Evolutionary conservation across 1,140 invertebrate species (phyloP).

Genomic region (Brachionus manjavacas): DNA sequence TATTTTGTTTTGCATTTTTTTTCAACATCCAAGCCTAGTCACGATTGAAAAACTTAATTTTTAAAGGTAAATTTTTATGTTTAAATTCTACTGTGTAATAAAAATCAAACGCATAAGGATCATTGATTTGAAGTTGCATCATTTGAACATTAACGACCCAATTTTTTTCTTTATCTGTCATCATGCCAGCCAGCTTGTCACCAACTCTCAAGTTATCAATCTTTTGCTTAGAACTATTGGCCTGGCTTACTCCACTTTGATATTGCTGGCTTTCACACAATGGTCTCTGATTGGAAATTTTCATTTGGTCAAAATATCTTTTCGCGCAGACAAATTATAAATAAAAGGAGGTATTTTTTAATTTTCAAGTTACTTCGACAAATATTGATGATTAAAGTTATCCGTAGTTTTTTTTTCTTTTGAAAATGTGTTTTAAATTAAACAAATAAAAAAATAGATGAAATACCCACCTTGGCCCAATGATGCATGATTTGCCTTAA

Average conservation of each 20-base stretch:
- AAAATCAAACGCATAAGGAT: conserved; percentile 60
- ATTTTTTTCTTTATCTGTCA: conserved; percentile 83
- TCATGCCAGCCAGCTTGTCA: conserved; percentile 80
- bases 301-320: background rate
- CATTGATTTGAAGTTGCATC: conserved; percentile 66
- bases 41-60: background rate
- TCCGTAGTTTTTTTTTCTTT: background rate
- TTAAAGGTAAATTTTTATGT: background rate
- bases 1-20: conserved; percentile 16
- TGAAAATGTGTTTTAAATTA: background rate
- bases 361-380: too few relatives aligned
- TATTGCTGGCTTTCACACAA: background rate
- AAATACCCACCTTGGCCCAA: background rate
- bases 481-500: background rate
- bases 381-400: background rate
- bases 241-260: background rate
- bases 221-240: background rate
- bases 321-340: background rate
- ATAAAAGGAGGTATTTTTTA: too few relatives aligned
- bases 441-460: background rate
- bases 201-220: background rate
- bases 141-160: conserved; percentile 88
- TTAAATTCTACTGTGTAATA: conserved; percentile 56
- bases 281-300: background rate
- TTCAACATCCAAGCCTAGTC: background rate